Conservation (phyloP, 2,888 invertebrate species). For the Elegia similella region DNA sequence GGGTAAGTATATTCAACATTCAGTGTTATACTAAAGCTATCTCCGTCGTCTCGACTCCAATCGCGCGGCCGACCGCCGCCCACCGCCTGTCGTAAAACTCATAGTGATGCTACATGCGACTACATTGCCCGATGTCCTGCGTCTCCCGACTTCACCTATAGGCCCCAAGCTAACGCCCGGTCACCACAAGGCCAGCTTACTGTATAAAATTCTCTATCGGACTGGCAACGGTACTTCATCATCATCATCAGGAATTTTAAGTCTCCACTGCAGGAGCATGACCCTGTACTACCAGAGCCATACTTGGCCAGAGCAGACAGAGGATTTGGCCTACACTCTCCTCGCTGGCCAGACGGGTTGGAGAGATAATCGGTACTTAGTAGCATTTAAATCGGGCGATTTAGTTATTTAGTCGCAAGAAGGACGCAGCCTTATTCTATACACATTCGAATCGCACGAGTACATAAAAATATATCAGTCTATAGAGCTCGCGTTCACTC, state of each 20-base stretch:
- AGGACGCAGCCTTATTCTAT: constrained; percentile 53
- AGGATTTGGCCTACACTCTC: too few species aligned
- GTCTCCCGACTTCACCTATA: not conserved
- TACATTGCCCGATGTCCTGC: not conserved
- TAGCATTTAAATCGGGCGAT: not conserved
- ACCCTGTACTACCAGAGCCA: too few species aligned
- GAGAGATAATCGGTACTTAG: too few species aligned
- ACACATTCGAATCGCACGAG: constrained; percentile 73
- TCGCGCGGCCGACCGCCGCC: constrained; percentile 62
- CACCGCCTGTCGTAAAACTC: constrained; percentile 31
- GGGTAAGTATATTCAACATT: constrained; percentile 74
- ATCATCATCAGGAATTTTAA: too few species aligned
- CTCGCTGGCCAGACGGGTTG: too few species aligned
- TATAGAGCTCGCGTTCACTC: constrained; percentile 71
- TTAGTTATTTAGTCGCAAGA: constrained; percentile 13
- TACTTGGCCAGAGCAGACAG: too few species aligned
- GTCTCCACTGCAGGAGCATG: too few species aligned
- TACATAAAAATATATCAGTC: constrained; percentile 77
- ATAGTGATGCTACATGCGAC: constrained; percentile 9
- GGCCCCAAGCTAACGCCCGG: not conserved
- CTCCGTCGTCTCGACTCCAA: constrained; percentile 46
- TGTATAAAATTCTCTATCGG: not conserved
- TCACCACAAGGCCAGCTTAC: not conserved
- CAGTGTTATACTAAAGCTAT: constrained; percentile 54
- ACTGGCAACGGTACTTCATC: not conserved